Evolutionary conservation across 2,888 invertebrate genomes (phyloP), one percentile per base, ranked within the genome.

Genomic region (Hymenopus coronatus): DNA sequence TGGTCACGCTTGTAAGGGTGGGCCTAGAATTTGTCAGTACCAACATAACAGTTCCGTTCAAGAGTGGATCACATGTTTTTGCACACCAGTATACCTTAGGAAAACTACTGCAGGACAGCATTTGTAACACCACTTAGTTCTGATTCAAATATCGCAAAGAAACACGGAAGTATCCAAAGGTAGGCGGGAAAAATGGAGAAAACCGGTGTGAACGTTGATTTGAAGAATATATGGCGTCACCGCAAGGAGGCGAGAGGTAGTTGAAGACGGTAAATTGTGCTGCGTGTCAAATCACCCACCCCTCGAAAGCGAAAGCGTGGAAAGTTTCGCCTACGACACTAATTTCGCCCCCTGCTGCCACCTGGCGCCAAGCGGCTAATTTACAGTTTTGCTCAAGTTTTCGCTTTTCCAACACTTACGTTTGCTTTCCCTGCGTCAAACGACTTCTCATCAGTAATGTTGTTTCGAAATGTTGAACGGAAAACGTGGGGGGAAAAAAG

Each of bases 281-380:
- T 15, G 54, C 54, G 54, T 70, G 54, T 70, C 54, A 70, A 70
- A 70, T 15, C 54, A 20, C 20, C 54, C 54, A 70, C 54, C 54
- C 54, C 54, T 70, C 54, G 54, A 25, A 70, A 70, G 54, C 8
- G 54, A 70, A 70, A 70, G 54, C 54, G 54, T 20, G 54, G 54
- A 70, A 70, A 70, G 54, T 70, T 70, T 70, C 54, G 54, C 20
- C 54, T 70, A 70, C 54, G 54, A 70, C 54, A 70, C 54, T 70
- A 70, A 70, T 70, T 70, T 70, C 54, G 54, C 54, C 54, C 54
- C 54, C 54, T 86, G 81, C 28, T 27, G 86, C 86, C 28, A 70
- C 86, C 86, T 28, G 86, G 28, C 20, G 81, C 30, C 70, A 87
- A 9, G 86, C 70, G 86, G 86, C 70, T 82, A 87, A 87, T 87